phyloP scores from a whole-genome alignment of 2,797 vertebrate species.

The Hoplostethus mediterraneus region DNA sequence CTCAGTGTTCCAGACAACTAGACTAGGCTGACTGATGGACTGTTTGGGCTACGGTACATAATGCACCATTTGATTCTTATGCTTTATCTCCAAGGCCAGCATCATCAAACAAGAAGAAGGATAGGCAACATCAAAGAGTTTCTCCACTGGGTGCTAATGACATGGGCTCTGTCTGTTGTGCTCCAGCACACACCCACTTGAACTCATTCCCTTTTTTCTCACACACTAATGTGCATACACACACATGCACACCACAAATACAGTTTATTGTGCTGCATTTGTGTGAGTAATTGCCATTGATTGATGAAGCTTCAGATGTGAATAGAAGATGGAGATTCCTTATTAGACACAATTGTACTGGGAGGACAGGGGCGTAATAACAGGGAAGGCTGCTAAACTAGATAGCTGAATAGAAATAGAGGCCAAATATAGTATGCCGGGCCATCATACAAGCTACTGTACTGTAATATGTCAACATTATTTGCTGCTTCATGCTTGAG shows the following conservation, averaged over 20 bases:
- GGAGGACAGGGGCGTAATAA: constrained; percentile 19
- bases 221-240: constrained; percentile 18
- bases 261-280: constrained; percentile 36
- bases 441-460: background rate
- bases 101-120: constrained; percentile 74
- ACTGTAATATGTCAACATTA: background rate
- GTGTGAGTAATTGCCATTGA: constrained; percentile 37
- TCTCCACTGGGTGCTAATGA: constrained; percentile 70
- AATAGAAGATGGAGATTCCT: constrained; percentile 16
- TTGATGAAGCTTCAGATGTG: constrained; percentile 35
- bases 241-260: constrained; percentile 20
- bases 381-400: constrained; percentile 11
- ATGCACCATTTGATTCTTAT: constrained; percentile 74
- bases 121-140: constrained; percentile 74
- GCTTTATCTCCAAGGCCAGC: constrained; percentile 72
- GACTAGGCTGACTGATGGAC: constrained; percentile 56
- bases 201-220: constrained; percentile 20
- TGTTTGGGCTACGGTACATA: constrained; percentile 52
- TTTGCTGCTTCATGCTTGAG: background rate
- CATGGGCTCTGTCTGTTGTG: constrained; percentile 58
- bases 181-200: constrained; percentile 52
- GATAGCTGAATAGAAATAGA: background rate
- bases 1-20: constrained; percentile 51
- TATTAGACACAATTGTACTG: constrained; percentile 20
- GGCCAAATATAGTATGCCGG: background rate